phyloP scores from a whole-genome alignment of 2,797 vertebrate species.

The Cossypha niveicapilla region DNA sequence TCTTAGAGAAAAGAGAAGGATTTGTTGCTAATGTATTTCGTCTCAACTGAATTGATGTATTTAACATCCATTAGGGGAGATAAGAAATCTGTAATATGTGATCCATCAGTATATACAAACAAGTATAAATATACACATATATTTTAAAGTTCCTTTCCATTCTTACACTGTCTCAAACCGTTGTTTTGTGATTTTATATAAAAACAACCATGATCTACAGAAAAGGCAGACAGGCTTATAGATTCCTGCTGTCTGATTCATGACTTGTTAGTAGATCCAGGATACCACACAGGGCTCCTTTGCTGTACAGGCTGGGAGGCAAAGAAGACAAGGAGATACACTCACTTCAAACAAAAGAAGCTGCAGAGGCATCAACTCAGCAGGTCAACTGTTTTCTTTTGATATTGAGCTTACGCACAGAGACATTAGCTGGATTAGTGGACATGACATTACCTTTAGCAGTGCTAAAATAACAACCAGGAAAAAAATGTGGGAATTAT shows the following conservation, averaged over 20 bases:
- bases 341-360: neutral
- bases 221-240: neutral
- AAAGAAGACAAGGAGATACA: neutral
- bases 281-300: rapidly evolving
- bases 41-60: neutral
- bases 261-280: neutral
- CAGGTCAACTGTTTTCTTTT: neutral
- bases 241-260: neutral
- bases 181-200: neutral
- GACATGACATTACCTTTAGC: rapidly evolving
- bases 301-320: rapidly evolving
- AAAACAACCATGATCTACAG: neutral
- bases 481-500: neutral
- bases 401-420: neutral
- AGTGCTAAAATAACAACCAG: neutral
- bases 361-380: neutral
- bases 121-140: neutral
- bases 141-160: neutral
- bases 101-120: neutral
- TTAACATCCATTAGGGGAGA: neutral
- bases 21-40: neutral
- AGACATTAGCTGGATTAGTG: neutral
- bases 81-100: neutral
- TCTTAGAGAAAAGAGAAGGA: neutral
- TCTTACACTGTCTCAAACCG: neutral